Conservation (phyloP, 1,140 invertebrate genomes). For the Trichonephila clavipes region DNA sequence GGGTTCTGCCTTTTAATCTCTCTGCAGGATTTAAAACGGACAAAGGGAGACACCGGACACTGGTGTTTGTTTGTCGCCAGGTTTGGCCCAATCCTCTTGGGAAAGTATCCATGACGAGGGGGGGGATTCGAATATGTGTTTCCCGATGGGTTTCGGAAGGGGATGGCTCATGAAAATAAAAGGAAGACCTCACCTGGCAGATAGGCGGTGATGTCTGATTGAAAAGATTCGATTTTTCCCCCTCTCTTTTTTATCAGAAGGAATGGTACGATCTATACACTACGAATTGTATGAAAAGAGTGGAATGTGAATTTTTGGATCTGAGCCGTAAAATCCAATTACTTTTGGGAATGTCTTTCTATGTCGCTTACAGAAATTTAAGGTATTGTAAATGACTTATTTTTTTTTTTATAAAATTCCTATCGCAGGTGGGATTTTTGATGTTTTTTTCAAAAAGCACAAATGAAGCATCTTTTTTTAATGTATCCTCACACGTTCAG, state of each 20-base stretch:
- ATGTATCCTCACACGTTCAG: too few species aligned
- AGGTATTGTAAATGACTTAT: background rate
- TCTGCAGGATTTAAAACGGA: constrained; percentile 22
- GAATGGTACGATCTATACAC: background rate
- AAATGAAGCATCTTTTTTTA: too few species aligned
- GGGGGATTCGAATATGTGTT: background rate
- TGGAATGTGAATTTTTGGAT: background rate
- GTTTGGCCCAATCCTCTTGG: constrained; percentile 8
- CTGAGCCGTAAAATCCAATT: constrained; percentile 7
- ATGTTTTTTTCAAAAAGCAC: too few species aligned
- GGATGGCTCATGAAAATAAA: background rate
- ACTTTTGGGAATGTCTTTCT: background rate
- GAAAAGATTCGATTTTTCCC: background rate
- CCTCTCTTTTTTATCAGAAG: background rate
- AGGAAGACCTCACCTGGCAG: constrained; percentile 3
- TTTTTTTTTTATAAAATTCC: background rate
- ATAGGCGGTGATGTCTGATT: background rate
- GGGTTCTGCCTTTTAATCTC: constrained; percentile 43
- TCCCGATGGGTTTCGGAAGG: background rate
- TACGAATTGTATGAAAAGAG: background rate
- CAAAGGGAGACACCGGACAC: constrained; percentile 38
- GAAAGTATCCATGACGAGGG: constrained; percentile 40
- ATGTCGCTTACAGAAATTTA: background rate
- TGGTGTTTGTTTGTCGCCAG: constrained; percentile 37
- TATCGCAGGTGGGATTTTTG: too few species aligned